Evolutionary conservation across 2,113 vertebrate genomes (phyloP).

Genomic region (Xiphophorus maculatus): DNA sequence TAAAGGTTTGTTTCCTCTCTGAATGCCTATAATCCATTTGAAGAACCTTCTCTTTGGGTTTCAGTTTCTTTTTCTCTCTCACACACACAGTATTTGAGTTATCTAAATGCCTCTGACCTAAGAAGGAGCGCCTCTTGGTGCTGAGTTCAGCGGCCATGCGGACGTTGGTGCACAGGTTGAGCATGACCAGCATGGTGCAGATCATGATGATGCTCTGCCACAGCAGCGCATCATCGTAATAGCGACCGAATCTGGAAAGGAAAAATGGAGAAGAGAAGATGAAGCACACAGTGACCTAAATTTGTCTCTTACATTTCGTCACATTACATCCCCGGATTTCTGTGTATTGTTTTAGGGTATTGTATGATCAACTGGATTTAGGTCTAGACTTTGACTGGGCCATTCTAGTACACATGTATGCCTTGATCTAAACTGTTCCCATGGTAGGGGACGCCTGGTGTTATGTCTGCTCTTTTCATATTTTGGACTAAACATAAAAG

Average conservation of each 20-base stretch:
- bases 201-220: slow-evolving; percentile 98
- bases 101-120: slow-evolving; percentile 82
- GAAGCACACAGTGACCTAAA: no score
- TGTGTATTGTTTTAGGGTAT: no score
- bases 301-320: no score
- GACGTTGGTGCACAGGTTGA: slow-evolving; percentile 92
- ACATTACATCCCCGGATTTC: no score
- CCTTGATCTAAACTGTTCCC: no score
- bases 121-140: slow-evolving; percentile 87
- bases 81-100: neutral
- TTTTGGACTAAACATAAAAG: no score
- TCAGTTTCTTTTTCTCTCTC: neutral
- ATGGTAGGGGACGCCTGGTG: no score
- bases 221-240: slow-evolving; percentile 89
- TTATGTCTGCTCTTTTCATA: no score
- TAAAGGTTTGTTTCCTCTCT: no score
- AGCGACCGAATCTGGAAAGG: slow-evolving; percentile 87
- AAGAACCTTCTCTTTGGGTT: neutral
- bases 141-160: slow-evolving; percentile 86
- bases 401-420: neutral
- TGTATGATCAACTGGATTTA: neutral
- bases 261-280: neutral
- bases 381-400: neutral
- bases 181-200: slow-evolving; percentile 92
- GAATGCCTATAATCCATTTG: no score